Percentiles rank a stretch among this genome's conserved stretches.
Conservation (phyloP, 2,797 vertebrate genomes). For the Arrhamphus sclerolepis region DNA sequence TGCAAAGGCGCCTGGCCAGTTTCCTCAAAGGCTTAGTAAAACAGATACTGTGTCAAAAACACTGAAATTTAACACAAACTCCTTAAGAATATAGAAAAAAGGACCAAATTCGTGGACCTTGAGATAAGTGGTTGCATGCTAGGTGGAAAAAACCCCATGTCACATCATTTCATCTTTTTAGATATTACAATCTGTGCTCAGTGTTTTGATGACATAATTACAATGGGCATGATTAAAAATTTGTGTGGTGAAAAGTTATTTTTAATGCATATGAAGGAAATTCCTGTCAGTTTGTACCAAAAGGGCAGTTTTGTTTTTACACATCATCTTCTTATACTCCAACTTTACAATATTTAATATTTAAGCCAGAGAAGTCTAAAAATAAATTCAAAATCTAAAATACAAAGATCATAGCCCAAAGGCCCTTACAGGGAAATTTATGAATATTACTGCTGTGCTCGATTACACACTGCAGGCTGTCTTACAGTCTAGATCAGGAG, state of each 20-base stretch:
- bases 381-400: constrained; percentile 1
- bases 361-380: background rate
- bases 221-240: no score
- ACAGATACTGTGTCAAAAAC: constrained; percentile 1
- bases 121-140: background rate
- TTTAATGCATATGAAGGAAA: no score
- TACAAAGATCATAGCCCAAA: background rate
- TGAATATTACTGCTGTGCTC: background rate
- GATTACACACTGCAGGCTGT: background rate
- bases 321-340: background rate
- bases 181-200: no score
- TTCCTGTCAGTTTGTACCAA: no score
- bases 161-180: no score
- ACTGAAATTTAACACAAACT: constrained; percentile 4
- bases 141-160: no score
- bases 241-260: no score
- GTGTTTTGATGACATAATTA: no score
- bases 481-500: constrained; percentile 11
- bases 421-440: background rate
- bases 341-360: background rate
- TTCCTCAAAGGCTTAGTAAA: background rate
- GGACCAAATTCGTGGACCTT: background rate
- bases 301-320: background rate
- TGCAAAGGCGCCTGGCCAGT: constrained; percentile 6
- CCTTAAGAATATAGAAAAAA: background rate